These are phyloP conservation scores for Meloidogyne chitwoodi DNA, from an alignment of 1,140 invertebrate genomes.

Conservation along the genomic window DNA sequence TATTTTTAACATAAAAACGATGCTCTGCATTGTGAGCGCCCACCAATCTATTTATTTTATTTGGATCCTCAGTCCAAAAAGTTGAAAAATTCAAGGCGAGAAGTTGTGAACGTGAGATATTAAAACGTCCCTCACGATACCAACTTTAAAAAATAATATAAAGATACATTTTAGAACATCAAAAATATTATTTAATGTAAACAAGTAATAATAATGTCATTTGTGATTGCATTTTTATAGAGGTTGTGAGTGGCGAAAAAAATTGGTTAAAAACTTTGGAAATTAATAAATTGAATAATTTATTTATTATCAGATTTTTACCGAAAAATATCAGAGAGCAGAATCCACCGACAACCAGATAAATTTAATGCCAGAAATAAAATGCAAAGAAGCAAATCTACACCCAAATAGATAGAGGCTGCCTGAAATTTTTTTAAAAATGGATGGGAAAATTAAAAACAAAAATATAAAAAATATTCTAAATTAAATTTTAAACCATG, in stretches of 20 bases:
- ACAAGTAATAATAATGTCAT: too few relatives aligned
- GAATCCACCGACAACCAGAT: conserved; percentile 5
- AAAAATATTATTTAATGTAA: too few relatives aligned
- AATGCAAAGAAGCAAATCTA: conserved; percentile 14
- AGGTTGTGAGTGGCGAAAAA: too few relatives aligned
- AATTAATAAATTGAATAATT: too few relatives aligned
- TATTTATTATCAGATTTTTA: not conserved
- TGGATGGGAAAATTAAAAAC: not conserved
- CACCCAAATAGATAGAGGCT: not conserved
- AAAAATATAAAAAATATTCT: not conserved
- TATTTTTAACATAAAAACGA: not conserved
- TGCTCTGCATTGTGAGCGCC: not conserved
- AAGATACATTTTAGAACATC: too few relatives aligned
- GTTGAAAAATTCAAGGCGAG: conserved; percentile 17
- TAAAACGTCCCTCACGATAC: conserved; percentile 31
- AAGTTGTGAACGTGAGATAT: conserved; percentile 20
- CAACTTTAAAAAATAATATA: conserved; percentile 12
- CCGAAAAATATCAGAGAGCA: conserved; percentile 14
- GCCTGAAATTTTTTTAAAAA: too few relatives aligned
- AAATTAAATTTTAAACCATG: not conserved
- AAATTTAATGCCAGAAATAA: conserved; percentile 6
- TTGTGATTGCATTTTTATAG: too few relatives aligned
- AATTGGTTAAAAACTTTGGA: too few relatives aligned
- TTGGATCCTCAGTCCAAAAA: conserved; percentile 3
- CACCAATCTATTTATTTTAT: not conserved